Percentiles rank a stretch among this genome's conserved stretches.
Conservation (phyloP, 2,113 vertebrate species). For the Neomonachus schauinslandi region DNA sequence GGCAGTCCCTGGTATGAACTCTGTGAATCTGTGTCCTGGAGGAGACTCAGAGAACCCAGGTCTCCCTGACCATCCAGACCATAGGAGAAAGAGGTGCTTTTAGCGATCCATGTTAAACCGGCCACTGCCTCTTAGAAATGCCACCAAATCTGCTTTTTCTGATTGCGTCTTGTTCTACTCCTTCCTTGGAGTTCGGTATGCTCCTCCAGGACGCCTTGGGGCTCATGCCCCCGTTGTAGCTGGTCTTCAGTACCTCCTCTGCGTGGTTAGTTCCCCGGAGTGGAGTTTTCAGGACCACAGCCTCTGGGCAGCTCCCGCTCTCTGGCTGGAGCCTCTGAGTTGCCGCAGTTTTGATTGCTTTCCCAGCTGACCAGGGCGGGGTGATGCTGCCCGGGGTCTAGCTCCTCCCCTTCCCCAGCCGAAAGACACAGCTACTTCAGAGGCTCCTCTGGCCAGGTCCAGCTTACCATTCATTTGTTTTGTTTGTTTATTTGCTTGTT, state of each 20-base stretch:
- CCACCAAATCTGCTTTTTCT: neutral
- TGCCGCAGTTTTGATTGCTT: conserved; percentile 67
- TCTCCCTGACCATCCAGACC: conserved; percentile 6
- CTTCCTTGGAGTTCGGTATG: neutral
- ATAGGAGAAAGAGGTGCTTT: neutral
- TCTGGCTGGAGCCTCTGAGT: conserved; percentile 12
- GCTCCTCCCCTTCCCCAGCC: conserved; percentile 70
- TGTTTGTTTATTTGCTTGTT: neutral
- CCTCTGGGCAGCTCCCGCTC: conserved; percentile 79
- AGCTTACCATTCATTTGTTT: neutral
- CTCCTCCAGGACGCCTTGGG: neutral
- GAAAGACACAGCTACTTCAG: conserved; percentile 61
- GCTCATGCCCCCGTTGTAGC: neutral
- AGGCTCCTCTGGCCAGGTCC: conserved; percentile 9
- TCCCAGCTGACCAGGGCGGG: conserved; percentile 60
- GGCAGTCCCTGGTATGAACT: neutral
- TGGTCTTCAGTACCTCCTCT: conserved; percentile 67
- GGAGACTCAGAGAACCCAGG: conserved; percentile 45
- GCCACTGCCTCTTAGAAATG: neutral
- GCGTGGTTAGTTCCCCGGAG: conserved; percentile 54
- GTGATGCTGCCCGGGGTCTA: neutral
- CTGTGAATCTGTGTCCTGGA: conserved; percentile 52
- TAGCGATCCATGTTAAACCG: conserved; percentile 53
- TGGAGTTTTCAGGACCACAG: conserved; percentile 79
- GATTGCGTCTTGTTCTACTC: conserved; percentile 43